These are phyloP conservation scores for Tautogolabrus adspersus DNA, from an alignment of 2,113 vertebrate species.

Conservation along the genomic window DNA sequence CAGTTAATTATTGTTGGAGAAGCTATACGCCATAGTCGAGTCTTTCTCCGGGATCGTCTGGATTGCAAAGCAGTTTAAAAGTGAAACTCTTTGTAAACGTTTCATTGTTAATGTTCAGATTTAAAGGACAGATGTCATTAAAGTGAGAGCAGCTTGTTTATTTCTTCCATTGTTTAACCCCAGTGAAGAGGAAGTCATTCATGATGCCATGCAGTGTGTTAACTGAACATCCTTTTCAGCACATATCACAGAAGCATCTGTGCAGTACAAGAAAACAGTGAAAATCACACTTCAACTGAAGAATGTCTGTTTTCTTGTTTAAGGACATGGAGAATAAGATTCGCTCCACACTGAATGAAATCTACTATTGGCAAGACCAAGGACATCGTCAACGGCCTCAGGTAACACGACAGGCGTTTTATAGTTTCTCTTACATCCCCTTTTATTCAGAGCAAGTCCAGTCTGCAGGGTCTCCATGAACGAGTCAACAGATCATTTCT, in stretches of 20 bases:
- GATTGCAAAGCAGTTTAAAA: too few species aligned
- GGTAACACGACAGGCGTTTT: slow-evolving; percentile 81
- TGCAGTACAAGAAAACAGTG: not conserved
- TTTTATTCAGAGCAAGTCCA: slow-evolving; percentile 24
- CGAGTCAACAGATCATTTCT: not conserved
- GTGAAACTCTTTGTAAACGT: too few species aligned
- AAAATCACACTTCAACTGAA: not conserved
- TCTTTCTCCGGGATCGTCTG: too few species aligned
- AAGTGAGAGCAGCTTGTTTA: too few species aligned
- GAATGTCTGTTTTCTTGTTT: slow-evolving; percentile 16
- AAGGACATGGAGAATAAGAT: slow-evolving; percentile 99
- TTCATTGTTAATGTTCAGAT: too few species aligned
- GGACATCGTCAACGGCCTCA: slow-evolving; percentile 98
- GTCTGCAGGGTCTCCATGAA: not conserved
- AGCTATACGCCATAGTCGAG: too few species aligned
- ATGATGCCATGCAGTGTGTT: too few species aligned
- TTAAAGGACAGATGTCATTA: too few species aligned
- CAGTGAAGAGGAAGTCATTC: too few species aligned
- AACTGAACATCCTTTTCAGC: not conserved
- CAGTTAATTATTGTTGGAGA: too few species aligned
- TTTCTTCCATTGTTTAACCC: too few species aligned
- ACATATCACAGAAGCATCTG: not conserved
- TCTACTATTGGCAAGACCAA: slow-evolving; percentile 99
- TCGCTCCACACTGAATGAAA: slow-evolving; percentile 99
- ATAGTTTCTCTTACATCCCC: not conserved